Percentiles rank a stretch among this genome's conserved stretches.
Conservation (phyloP, 2,113 vertebrate species). For the Potamarius usumacintae region DNA sequence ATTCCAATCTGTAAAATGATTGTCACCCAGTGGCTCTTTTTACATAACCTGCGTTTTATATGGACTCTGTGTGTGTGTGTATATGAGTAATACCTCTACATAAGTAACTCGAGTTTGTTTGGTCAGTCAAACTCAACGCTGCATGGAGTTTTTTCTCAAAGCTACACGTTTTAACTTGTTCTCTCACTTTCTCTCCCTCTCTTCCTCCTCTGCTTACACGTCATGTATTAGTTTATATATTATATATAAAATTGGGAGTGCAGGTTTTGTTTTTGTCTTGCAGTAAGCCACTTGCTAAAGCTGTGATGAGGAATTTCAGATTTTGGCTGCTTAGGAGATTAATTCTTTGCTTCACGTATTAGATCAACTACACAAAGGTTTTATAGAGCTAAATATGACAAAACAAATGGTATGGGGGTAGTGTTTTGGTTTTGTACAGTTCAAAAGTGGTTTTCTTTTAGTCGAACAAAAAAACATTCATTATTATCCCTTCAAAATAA, state of each 20-base stretch:
- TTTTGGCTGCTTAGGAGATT: neutral
- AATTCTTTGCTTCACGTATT: neutral
- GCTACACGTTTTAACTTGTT: slow-evolving; percentile 81
- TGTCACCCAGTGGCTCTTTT: slow-evolving; percentile 96
- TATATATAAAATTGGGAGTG: slow-evolving; percentile 46
- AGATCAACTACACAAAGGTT: neutral
- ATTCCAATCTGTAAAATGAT: slow-evolving; percentile 97
- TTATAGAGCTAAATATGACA: neutral
- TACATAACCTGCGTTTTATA: slow-evolving; percentile 89
- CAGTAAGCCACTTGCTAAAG: slow-evolving; percentile 10
- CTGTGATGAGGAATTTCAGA: slow-evolving; percentile 30
- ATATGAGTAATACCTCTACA: slow-evolving; percentile 89
- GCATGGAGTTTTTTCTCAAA: slow-evolving; percentile 87
- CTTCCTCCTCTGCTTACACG: slow-evolving; percentile 23
- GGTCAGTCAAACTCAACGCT: slow-evolving; percentile 81
- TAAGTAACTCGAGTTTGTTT: slow-evolving; percentile 82
- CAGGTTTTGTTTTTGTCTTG: slow-evolving; percentile 14
- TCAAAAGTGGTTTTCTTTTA: neutral
- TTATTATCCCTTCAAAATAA: neutral
- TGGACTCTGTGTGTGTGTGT: slow-evolving; percentile 67
- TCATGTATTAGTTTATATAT: slow-evolving; percentile 69
- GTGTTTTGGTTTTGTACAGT: neutral
- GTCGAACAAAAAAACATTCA: neutral
- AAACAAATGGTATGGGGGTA: neutral
- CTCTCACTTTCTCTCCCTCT: slow-evolving; percentile 52